Conservation (phyloP, 2,113 vertebrate species). For the Charina bottae region DNA sequence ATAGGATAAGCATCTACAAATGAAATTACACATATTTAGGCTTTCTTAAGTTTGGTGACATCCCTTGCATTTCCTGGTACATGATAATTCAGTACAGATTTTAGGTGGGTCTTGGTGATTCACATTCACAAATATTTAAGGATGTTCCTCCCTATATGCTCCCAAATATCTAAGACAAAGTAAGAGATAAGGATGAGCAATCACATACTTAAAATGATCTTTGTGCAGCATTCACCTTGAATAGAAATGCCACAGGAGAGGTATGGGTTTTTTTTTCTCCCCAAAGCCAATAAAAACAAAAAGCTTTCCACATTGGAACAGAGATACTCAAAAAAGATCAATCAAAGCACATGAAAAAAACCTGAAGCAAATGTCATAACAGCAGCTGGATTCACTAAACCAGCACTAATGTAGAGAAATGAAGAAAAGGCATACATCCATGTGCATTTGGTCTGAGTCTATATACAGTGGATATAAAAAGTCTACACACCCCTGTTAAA, state of each 20-base stretch:
- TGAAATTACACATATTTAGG: neutral
- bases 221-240: conserved; percentile 12
- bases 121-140: conserved; percentile 22
- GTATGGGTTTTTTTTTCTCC: neutral
- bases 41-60: neutral
- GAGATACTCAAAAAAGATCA: conserved; percentile 24
- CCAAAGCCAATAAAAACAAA: neutral
- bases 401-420: conserved; percentile 10
- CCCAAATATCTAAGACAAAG: conserved; percentile 9
- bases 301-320: conserved; percentile 10
- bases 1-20: neutral
- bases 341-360: conserved; percentile 16
- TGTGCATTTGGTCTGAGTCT: neutral
- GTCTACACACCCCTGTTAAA: too few species aligned
- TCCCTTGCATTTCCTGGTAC: neutral
- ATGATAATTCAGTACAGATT: neutral
- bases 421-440: conserved; percentile 3
- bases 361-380: conserved; percentile 16
- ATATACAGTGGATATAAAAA: too few species aligned
- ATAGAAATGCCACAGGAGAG: neutral
- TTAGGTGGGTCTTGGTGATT: neutral
- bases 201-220: neutral
- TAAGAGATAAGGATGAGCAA: conserved; percentile 21
- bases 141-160: neutral
- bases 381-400: conserved; percentile 36